Evolutionary conservation across 92 coral and sea anemone species (phyloP), one percentile per base, ranked within the genome.

Genomic region (Blastomussa wellsi): DNA sequence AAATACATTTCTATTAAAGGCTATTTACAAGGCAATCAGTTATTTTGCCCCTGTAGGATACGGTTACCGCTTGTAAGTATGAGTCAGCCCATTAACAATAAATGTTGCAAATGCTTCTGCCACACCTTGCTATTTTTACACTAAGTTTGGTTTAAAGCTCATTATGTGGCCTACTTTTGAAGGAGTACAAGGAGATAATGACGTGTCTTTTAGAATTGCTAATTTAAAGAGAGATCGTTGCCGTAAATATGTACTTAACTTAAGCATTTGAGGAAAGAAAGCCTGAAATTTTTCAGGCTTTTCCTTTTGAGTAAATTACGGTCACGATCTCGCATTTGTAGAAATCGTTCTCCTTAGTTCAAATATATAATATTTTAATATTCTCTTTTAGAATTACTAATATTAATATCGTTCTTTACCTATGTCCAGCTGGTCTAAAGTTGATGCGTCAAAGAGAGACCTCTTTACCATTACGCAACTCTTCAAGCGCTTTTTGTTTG

Each of bases 381-480:
- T 38, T 20, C 52, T 17, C 76, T 38, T 44, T 74, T n/a, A 1
- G 62, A 74, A 74, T 64, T 80, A 28, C 51, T 26, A 47, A 60
- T 64, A 37, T n/a, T n/a, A n/a, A n/a, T n/a, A 42, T 47, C 57
- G 66, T 13, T 72, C 44, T 66, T 71, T 82, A 82, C 86, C 91
- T 88, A 49, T 71, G 33, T 79, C 89, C 11, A 89, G 87, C 4
- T 77, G 55, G 24, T 79, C 24, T 3, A 89, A 84, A n/a, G 73
- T 82, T 13, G 78, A 77, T 29, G 57, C 60, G 31, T 84, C 16
- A 71, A 89, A 89, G 14, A 84, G 62, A 28, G 84, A 52, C 33
- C 78, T 81, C 81, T 85, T 79, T 37, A 89, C 47, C 51, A 85
- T 51, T 9, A 89, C 38, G 67, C 92, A 89, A 35, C 92, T 86